phyloP scores from a whole-genome alignment of 2,113 vertebrate species.

The Kryptolebias marmoratus region DNA sequence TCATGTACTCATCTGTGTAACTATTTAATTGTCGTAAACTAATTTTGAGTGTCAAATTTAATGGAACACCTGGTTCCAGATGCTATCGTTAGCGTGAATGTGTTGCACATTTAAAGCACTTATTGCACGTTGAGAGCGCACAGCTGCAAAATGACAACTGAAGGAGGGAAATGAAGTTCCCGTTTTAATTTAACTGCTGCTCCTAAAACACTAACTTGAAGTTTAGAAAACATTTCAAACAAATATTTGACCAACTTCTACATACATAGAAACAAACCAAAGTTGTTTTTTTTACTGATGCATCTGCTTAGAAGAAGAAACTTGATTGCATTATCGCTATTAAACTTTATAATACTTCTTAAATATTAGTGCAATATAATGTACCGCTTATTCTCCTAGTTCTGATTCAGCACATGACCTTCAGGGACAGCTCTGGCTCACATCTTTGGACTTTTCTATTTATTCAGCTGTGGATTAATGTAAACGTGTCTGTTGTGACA shows the following conservation, averaged over 20 bases:
- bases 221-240: neutral
- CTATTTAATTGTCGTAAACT: conserved; percentile 4
- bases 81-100: conserved; percentile 2
- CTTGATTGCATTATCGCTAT: neutral
- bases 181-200: conserved; percentile 24
- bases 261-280: conserved; percentile 21
- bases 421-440: neutral
- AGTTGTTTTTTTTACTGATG: neutral
- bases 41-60: neutral
- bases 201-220: conserved; percentile 9
- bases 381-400: neutral
- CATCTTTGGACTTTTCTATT: neutral
- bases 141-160: conserved; percentile 3
- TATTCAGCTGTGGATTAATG: neutral
- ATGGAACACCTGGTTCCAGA: neutral
- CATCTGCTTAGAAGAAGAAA: conserved; percentile 4
- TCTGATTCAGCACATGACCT: neutral
- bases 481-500: neutral
- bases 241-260: conserved; percentile 7
- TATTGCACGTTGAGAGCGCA: conserved; percentile 59
- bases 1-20: conserved; percentile 31
- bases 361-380: neutral
- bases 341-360: conserved; percentile 2
- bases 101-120: conserved; percentile 55
- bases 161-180: conserved; percentile 4